Percentiles rank a stretch among this genome's conserved stretches.
These are phyloP conservation scores for Brachyrhaphis roseni DNA, from an alignment of 2,797 vertebrate genomes.

Conservation along the genomic window DNA sequence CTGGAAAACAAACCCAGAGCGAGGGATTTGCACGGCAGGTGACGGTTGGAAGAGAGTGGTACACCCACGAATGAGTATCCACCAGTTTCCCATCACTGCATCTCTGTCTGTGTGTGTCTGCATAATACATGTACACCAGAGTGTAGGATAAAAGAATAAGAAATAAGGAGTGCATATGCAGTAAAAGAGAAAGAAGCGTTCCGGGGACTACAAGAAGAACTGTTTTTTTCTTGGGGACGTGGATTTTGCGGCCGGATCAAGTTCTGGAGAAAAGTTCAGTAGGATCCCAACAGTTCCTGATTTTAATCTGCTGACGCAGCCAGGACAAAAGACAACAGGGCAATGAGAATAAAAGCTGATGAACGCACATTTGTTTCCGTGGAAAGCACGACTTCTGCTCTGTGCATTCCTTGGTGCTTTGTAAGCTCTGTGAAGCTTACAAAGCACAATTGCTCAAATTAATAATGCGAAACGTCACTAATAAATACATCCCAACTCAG, in stretches of 20 bases:
- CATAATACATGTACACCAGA: constrained; percentile 55
- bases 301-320: constrained; percentile 7
- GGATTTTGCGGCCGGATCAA: constrained; percentile 55
- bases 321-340: no score
- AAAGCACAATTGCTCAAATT: neutral
- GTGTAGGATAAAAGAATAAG: constrained; percentile 54
- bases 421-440: no score
- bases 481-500: neutral
- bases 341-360: neutral
- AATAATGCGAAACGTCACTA: neutral
- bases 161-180: constrained; percentile 45
- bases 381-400: neutral
- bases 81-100: constrained; percentile 20
- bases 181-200: constrained; percentile 24
- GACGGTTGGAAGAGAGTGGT: constrained; percentile 31
- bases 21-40: constrained; percentile 59
- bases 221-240: constrained; percentile 49
- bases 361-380: neutral
- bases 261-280: constrained; percentile 11
- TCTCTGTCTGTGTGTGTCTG: constrained; percentile 19
- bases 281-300: constrained; percentile 9
- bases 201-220: constrained; percentile 47
- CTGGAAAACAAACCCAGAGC: constrained; percentile 45
- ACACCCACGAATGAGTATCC: constrained; percentile 31
- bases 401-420: no score